phyloP scores from a whole-genome alignment of 2,113 vertebrate genomes.

The Rhynchomys soricoides region DNA sequence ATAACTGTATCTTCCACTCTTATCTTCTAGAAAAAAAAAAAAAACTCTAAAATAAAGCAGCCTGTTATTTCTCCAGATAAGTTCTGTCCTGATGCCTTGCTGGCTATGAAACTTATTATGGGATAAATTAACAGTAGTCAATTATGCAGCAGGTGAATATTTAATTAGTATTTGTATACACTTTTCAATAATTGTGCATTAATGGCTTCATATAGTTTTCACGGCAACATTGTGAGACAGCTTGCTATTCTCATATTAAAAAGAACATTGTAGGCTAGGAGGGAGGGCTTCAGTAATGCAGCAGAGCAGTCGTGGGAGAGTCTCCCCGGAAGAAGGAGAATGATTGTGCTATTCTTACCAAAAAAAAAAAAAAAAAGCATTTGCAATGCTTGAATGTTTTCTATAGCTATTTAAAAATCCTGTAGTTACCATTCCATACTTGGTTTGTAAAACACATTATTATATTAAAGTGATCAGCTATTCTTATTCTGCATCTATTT shows the following conservation, averaged over 20 bases:
- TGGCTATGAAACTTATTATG: not conserved
- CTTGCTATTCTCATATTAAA: not conserved
- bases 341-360: not conserved
- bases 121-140: not conserved
- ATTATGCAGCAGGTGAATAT: not conserved
- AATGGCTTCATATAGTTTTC: not conserved
- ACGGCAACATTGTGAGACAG: not conserved
- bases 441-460: constrained; percentile 3
- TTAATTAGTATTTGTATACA: not conserved
- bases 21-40: constrained; percentile 29
- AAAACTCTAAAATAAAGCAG: constrained; percentile 51
- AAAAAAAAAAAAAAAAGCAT: not conserved
- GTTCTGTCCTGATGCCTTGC: not conserved
- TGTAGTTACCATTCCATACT: not conserved
- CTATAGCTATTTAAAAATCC: not conserved
- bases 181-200: not conserved
- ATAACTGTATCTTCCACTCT: not conserved
- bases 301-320: not conserved
- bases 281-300: not conserved
- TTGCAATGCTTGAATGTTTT: not conserved
- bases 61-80: not conserved
- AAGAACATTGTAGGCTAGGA: not conserved
- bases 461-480: not conserved
- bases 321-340: not conserved
- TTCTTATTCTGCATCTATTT: not conserved